Evolutionary conservation across 2,797 vertebrate genomes (phyloP), one percentile per base, ranked within the genome.

Genomic region (Holocentrus rufus): DNA sequence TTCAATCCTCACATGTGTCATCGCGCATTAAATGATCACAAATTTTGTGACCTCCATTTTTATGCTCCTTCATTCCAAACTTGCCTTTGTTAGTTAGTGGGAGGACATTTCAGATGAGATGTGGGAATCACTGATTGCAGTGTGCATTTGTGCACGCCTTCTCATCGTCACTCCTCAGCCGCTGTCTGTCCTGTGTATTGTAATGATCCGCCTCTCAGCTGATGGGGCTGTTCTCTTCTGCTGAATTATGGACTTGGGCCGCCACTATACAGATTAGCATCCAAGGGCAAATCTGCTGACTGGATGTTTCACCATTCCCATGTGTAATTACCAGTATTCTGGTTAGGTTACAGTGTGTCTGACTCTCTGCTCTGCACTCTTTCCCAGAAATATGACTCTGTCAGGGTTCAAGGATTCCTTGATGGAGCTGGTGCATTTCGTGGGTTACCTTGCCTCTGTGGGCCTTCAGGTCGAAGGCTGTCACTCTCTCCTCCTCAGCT

Each of bases 381-480:
- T 63, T 81, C 85, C 9, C 88, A 99, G 97, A 90, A 93, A 94
- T 78, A 95, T 95, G 83, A 95, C 95, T 18, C 89, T 96, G 73
- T 95, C 95, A 4, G 95, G 91, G 14, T 89, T 95, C 49, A 90
- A 95, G 87, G 93, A 94, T 2, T 84, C 88, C 0, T 90, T 99
- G 76, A 93, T 93, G 89, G 93, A 96, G 27, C 86, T 99, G 83
- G 89, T 99, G 83, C 55, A 89, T 60, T 98, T 97, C 22, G 95
- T 96, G 57, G 96, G 96, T 17, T 73, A 85, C 53, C 88, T 99
- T 70, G 94, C 95, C 13, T 91, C 94, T 2, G 67, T 89, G 49
- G 95, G 91, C 0, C 58, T 99, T 68, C 94, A 87, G 79, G 85
- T 98, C 47, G 97, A 99, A 86, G 91, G 81, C 39, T 94, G 91